Evolutionary conservation across 2,113 vertebrate genomes (phyloP), one percentile per base, ranked within the genome.

Genomic region (Aegotheles bennettii): DNA sequence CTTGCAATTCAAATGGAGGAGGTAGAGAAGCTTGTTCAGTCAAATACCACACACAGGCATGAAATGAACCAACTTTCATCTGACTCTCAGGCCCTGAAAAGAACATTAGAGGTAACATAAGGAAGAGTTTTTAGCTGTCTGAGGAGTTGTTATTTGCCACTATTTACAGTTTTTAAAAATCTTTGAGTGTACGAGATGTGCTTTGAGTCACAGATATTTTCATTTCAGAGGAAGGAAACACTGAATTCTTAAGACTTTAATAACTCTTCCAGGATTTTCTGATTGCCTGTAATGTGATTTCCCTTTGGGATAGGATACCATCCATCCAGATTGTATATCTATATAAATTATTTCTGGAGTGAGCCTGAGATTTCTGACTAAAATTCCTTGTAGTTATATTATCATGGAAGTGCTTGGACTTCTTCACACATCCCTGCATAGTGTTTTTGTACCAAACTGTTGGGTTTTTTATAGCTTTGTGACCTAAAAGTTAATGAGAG

Each of bases 61-160:
- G 98, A 97, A 97, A 97, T 98, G 87, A 98, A 98, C 68, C 98
- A 97, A 78, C 97, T 99, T 13, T 91, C 78, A 6, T 92, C 97
- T 1, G 97, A 99, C 31, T 98, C 85, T 96, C 98, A 97, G 25
- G 95, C 97, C 18, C 96, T 99, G 35, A 97, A 98, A 93, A 97
- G 97, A 59, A 89, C 96, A 11, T 91, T 99, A 43, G 97, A 98
- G 98, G 99, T 99, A 97, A 97, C 31, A 40, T 16, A 60, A 43
- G 8, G 14, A 70, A 82, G 33, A 67, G 25, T 13, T 88, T 92
- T 84, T 67, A 45, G 38, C 86, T 80, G n/a, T 54, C 43, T 61
- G 12, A n/a, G 31, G 25, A 90, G 31, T 50, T 83, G 40, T 50
- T 26, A 69, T 43, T 68, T 84, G 38, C 28, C 10, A 38, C 16